phyloP scores from a whole-genome alignment of 1,140 invertebrate genomes.

The Musca vetustissima region DNA sequence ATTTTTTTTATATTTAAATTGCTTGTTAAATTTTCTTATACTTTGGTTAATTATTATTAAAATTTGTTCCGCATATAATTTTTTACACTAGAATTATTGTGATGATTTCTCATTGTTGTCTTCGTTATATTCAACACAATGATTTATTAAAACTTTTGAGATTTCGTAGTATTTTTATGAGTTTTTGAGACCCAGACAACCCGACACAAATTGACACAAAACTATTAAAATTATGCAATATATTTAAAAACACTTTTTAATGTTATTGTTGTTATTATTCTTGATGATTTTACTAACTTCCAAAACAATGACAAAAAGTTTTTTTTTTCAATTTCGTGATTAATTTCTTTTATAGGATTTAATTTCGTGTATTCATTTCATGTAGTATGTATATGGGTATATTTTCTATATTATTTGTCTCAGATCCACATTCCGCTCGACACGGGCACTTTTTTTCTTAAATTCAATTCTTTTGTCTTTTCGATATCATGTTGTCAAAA shows the following conservation, averaged over 20 bases:
- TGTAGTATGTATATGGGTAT: not conserved
- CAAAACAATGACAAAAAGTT: not conserved
- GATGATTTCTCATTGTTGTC: too few relatives aligned
- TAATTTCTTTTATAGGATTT: not conserved
- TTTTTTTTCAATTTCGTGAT: not conserved
- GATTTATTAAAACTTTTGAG: too few relatives aligned
- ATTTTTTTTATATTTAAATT: too few relatives aligned
- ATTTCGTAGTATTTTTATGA: too few relatives aligned
- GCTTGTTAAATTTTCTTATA: too few relatives aligned
- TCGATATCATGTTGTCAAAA: not conserved
- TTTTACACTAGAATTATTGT: too few relatives aligned
- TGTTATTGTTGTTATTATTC: not conserved
- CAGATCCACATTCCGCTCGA: not conserved
- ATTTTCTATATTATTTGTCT: not conserved
- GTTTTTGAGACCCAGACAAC: too few relatives aligned
- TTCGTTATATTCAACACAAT: too few relatives aligned
- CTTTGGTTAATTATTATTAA: too few relatives aligned
- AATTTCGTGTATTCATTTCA: not conserved
- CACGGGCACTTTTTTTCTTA: not conserved
- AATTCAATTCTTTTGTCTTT: slow-evolving; percentile 8
- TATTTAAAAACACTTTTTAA: not conserved
- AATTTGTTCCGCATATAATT: too few relatives aligned
- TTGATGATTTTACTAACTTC: not conserved
- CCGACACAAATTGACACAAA: not conserved
- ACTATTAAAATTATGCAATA: slow-evolving; percentile 19